Percentiles rank a stretch among this genome's conserved stretches.
Evolutionary conservation across 92 coral and sea anemone genomes (phyloP).

Genomic region (Nematostella vectensis): DNA sequence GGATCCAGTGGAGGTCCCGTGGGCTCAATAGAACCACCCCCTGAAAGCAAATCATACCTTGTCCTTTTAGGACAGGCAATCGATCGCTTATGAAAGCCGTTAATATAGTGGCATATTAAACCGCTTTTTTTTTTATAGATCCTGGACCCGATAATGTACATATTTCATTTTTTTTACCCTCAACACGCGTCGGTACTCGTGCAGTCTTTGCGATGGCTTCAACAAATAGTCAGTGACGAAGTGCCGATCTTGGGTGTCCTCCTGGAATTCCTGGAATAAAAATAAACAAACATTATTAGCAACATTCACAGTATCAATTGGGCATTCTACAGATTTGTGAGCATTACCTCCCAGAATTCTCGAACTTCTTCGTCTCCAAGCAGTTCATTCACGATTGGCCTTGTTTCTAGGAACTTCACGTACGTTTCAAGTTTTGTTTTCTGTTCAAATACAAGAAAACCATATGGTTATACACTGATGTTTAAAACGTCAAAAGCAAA

Average conservation of each 20-base stretch:
- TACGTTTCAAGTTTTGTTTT: constrained; percentile 75
- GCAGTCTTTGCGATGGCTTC: constrained; percentile 74
- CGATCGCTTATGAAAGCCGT: too few relatives aligned
- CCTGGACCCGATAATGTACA: too few relatives aligned
- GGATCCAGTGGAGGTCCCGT: too few relatives aligned
- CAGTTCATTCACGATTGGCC: constrained; percentile 62
- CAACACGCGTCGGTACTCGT: constrained; percentile 59
- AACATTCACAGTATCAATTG: not conserved
- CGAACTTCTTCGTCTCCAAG: constrained; percentile 47
- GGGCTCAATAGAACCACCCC: too few relatives aligned
- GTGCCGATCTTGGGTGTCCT: constrained; percentile 76
- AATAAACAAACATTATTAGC: too few relatives aligned
- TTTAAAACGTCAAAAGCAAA: not conserved
- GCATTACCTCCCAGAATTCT: constrained; percentile 83
- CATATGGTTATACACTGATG: not conserved
- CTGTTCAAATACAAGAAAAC: constrained; percentile 17
- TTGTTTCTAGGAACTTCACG: constrained; percentile 64
- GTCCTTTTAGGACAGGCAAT: too few relatives aligned
- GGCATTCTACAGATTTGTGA: not conserved
- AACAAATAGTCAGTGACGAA: constrained; percentile 60
- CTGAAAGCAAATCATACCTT: too few relatives aligned
- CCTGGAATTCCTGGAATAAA: constrained; percentile 71
- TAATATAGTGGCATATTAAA: too few relatives aligned
- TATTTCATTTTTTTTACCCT: constrained; percentile 57
- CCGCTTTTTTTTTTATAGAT: too few relatives aligned